Base-by-base conservation (phyloP, 2,888 invertebrate genomes). In the Nemotelus nigrinus region DNA sequence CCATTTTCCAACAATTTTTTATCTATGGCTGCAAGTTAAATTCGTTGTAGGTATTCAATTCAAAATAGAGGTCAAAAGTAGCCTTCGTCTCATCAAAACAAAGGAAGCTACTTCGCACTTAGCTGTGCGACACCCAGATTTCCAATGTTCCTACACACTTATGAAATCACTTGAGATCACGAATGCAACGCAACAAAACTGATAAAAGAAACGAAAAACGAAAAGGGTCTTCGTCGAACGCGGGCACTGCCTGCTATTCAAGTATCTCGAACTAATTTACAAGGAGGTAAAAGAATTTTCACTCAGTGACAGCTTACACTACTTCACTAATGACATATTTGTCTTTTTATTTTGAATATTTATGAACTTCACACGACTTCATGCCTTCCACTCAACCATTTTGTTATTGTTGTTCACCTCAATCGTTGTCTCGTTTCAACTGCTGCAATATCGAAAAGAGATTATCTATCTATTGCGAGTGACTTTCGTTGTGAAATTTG, bases 1-100 rank as follows among this genome's bases (percentile, higher is more conserved):
- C 82, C 83, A 83, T 83, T 79, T 53, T 8, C 55, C 47, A 67
- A 48, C 39, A 48, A 39, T 45, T 48, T 5, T 7, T 67, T n/a
- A 41, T 43, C 43, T 41, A 39, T 55, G 7, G 58, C 8, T 25
- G n/a, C 74, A 10, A 45, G 41, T 57, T n/a, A 44, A 45, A 43
- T 10, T 7, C 25, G 25, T 25, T 25, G 25, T 25, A 25, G 25
- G 25, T 25, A 71, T n/a, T 44, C n/a, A 44, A 44, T 71, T 71
- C 44, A 45, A n/a, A 10, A 25, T 41, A 41, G 5, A 2, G 63
- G 41, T 47, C 50, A 39, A 25, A 41, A 45, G 43, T 8, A 57
- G 44, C 48, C 63, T 47, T 48, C 5, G 63, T 50, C 74, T 25
- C 74, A 74, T 74, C 60, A 74, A 74, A 74, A 74, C 74, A 74